Base-by-base conservation (phyloP, 2,888 invertebrate genomes). In the Dermolepida albohirtum region DNA sequence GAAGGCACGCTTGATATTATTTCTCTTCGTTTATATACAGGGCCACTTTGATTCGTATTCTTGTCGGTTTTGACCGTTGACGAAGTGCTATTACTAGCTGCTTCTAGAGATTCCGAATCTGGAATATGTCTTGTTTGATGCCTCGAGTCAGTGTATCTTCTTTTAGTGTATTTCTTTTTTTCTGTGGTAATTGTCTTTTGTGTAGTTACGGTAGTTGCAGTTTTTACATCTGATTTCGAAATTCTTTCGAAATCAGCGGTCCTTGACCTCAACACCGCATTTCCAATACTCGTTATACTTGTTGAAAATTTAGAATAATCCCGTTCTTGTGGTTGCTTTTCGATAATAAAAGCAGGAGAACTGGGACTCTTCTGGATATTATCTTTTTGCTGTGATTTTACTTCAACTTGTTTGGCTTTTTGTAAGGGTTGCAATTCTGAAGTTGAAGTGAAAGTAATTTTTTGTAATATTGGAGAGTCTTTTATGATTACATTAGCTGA, bases 11-110 rank as follows among this genome's bases (percentile, higher is more conserved):
- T 93, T 49, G 93, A 92, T 77, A 94, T 94, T 67, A 94, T 85
- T 82, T 93, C 93, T 70, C 92, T 88, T 71, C 94, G 85, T 83
- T 94, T 94, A 87, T 93, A 94, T 16, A 92, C 88, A 63, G 88
- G 87, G 12, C 55, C 47, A 44, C 22, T 39, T 55, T 54, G 54
- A 34, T 34, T 34, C 34, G 34, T 34, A 34, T 34, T 34, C 10
- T 77, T 80, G 29, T 76, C 77, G 11, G 74, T 51, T 16, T 66
- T 50, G 22, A 71, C 69, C 17, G 69, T 67, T 27, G 72, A 64
- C 17, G 44, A 64, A 51, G 67, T 68, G 1, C 62, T 39, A 44
- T 49, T 59, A 41, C 64, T 67, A 43, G 69, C 62, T 1, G 71
- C 69, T 69, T 83, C 84, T 44, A 87, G 75, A 55, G 84, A 83